Conservation (phyloP, 92 coral and sea anemone genomes). For the Isaurus tuberculatus region DNA sequence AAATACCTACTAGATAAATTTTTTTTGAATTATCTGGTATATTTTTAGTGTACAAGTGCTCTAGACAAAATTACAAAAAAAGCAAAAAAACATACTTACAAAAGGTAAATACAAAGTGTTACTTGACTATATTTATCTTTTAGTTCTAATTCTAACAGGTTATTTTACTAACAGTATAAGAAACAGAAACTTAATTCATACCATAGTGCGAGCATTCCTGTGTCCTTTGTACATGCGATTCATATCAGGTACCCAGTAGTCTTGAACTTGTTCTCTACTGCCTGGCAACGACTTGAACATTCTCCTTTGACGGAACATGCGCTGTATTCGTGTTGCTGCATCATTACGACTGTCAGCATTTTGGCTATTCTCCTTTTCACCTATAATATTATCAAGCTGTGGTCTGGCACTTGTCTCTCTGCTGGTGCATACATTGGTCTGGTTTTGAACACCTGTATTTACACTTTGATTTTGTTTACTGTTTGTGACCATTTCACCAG, state of each 20-base stretch:
- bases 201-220: conserved; percentile 98
- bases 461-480: background rate
- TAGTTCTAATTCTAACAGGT: background rate
- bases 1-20: too few relatives aligned
- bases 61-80: too few relatives aligned
- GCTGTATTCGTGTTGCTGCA: conserved; percentile 94
- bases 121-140: too few relatives aligned
- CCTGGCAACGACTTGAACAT: conserved; percentile 52
- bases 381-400: background rate
- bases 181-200: conserved; percentile 38
- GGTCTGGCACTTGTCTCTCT: conserved; percentile 25
- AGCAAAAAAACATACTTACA: too few relatives aligned
- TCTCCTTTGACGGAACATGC: conserved; percentile 82
- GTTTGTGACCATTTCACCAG: conserved; percentile 26
- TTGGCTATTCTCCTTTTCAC: background rate
- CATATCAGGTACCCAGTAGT: conserved; percentile 81
- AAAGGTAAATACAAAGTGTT: too few relatives aligned
- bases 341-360: conserved; percentile 51
- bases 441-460: background rate
- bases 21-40: too few relatives aligned
- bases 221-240: conserved; percentile 89
- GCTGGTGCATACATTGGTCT: conserved; percentile 1
- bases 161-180: background rate
- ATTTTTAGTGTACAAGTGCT: too few relatives aligned
- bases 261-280: conserved; percentile 33